Conservation (phyloP, 2,113 vertebrate species). For the Sinocyclocheilus grahami region DNA sequence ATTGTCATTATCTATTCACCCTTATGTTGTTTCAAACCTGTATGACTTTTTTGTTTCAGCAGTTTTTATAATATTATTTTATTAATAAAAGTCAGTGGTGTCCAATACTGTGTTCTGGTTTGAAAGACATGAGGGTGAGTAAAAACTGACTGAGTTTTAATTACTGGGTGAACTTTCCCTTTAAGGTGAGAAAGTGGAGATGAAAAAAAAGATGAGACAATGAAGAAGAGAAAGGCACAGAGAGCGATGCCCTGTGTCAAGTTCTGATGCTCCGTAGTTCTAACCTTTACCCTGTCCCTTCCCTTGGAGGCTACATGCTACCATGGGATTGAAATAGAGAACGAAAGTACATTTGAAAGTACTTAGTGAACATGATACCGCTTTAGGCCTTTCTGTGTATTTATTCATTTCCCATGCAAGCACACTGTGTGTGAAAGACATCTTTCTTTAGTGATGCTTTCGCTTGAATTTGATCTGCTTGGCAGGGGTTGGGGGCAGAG, state of each 20-base stretch:
- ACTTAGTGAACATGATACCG: conserved; percentile 71
- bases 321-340: conserved; percentile 71
- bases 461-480: conserved; percentile 65
- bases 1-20: neutral
- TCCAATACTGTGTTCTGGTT: conserved; percentile 1
- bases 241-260: conserved; percentile 68
- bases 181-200: conserved; percentile 22
- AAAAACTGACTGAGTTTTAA: neutral
- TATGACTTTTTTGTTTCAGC: neutral
- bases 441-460: conserved; percentile 58
- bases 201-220: conserved; percentile 23
- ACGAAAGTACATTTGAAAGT: conserved; percentile 73
- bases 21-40: neutral
- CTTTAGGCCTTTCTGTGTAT: conserved; percentile 57
- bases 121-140: neutral
- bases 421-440: conserved; percentile 51
- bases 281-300: conserved; percentile 78
- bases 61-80: neutral
- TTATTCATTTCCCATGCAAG: conserved; percentile 66
- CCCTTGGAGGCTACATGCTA: conserved; percentile 72
- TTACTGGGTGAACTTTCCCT: neutral
- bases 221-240: conserved; percentile 23
- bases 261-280: conserved; percentile 74
- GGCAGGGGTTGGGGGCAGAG: conserved; percentile 43
- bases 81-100: neutral